These are phyloP conservation scores for Apostichopus leukothele DNA, from an alignment of 53 echinoderm and acorn worm genomes.

Conservation along the genomic window DNA sequence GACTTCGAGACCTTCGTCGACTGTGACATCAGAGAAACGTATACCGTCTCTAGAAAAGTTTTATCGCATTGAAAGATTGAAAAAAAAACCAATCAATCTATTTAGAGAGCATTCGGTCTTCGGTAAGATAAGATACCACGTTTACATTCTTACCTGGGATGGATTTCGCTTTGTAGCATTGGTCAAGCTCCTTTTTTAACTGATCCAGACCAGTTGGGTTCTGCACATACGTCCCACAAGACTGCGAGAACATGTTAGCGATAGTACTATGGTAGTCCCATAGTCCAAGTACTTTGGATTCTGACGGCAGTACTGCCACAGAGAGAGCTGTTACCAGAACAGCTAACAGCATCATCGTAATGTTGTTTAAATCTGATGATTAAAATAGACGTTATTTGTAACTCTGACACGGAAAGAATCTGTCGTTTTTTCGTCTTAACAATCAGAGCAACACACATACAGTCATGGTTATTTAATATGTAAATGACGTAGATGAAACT, in stretches of 20 bases:
- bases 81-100: too few species aligned
- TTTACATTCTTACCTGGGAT: slow-evolving; percentile 2
- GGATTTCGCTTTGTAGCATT: slow-evolving; percentile 14
- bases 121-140: too few species aligned
- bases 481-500: too few species aligned
- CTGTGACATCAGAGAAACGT: too few species aligned
- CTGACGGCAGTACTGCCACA: slow-evolving; percentile 11
- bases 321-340: neutral
- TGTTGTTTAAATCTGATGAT: neutral
- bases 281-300: neutral
- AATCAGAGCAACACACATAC: too few species aligned
- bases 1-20: too few species aligned
- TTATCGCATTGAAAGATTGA: too few species aligned
- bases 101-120: too few species aligned
- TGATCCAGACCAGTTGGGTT: neutral
- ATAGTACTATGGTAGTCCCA: neutral
- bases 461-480: too few species aligned
- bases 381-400: neutral
- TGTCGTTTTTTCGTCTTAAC: too few species aligned
- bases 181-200: neutral
- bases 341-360: slow-evolving; percentile 3
- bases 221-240: neutral
- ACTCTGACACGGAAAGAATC: too few species aligned
- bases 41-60: too few species aligned
- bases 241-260: neutral